A percentile compares a stretch with the other conserved stretches of the same genome.
These are phyloP conservation scores for Melanotaenia nigrans DNA, from an alignment of 2,797 vertebrate species.

Conservation along the genomic window DNA sequence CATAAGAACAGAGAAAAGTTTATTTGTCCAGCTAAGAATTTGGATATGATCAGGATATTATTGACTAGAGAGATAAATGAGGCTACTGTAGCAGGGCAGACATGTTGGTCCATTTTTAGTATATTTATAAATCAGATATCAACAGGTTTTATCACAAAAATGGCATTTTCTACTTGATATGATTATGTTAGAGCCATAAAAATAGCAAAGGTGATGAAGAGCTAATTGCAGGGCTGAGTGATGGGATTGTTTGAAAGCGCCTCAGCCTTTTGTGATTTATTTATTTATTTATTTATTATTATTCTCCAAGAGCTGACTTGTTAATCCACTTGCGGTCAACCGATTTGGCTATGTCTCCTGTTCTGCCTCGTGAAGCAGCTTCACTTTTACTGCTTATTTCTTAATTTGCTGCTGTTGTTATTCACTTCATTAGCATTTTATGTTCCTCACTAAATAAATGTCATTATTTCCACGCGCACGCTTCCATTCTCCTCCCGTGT, in stretches of 20 bases:
- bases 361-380: slow-evolving; percentile 37
- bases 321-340: slow-evolving; percentile 28
- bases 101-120: not conserved
- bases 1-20: slow-evolving; percentile 3
- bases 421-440: slow-evolving; percentile 44
- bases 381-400: slow-evolving; percentile 30
- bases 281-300: not conserved
- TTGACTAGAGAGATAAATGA: slow-evolving; percentile 3
- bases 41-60: slow-evolving; percentile 5
- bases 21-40: slow-evolving; percentile 14
- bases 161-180: not conserved
- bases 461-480: slow-evolving; percentile 7
- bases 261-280: not conserved
- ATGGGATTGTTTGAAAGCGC: not conserved
- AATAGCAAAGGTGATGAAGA: not conserved
- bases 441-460: slow-evolving; percentile 24
- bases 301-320: not conserved
- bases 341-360: slow-evolving; percentile 23
- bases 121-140: not conserved
- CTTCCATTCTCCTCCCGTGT: slow-evolving; percentile 4
- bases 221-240: not conserved
- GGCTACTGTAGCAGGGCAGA: not conserved
- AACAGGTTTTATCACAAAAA: not conserved
- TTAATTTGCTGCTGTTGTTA: slow-evolving; percentile 43
- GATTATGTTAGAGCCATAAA: not conserved